These are phyloP conservation scores for Thripadectes ignobilis DNA, from an alignment of 2,797 vertebrate genomes.

Conservation along the genomic window DNA sequence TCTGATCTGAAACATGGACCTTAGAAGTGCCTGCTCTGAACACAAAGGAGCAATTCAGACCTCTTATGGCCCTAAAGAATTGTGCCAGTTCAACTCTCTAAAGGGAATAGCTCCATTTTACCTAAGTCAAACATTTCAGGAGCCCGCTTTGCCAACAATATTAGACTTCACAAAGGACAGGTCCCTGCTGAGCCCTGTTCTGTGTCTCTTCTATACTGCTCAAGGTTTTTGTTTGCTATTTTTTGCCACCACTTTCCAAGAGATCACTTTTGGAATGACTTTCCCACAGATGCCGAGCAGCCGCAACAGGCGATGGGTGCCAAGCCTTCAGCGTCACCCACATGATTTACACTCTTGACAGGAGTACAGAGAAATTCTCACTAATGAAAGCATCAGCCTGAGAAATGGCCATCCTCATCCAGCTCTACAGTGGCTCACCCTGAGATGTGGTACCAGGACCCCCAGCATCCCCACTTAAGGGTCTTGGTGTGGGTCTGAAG, in stretches of 20 bases:
- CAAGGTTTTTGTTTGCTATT: neutral
- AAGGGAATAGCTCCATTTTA: neutral
- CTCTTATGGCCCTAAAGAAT: neutral
- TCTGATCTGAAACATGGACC: neutral
- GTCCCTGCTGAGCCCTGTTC: neutral
- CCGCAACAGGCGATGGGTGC: neutral
- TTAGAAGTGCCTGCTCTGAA: neutral
- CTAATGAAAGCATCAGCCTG: neutral
- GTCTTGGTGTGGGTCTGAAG: accelerated
- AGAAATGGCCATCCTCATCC: neutral
- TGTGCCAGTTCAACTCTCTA: neutral
- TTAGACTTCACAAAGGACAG: neutral
- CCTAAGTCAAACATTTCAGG: neutral
- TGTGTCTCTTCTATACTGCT: neutral
- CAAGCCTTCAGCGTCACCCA: neutral
- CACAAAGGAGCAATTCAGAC: conserved; percentile 47
- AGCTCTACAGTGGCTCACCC: neutral
- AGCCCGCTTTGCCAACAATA: neutral
- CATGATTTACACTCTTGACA: neutral
- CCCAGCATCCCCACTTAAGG: accelerated
- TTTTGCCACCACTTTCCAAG: neutral
- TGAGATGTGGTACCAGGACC: neutral
- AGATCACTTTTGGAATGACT: neutral
- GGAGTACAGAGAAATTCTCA: neutral
- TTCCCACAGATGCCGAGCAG: neutral